These are phyloP conservation scores for Lasioglossum villosulum DNA, from an alignment of 2,888 invertebrate species.

Conservation along the genomic window DNA sequence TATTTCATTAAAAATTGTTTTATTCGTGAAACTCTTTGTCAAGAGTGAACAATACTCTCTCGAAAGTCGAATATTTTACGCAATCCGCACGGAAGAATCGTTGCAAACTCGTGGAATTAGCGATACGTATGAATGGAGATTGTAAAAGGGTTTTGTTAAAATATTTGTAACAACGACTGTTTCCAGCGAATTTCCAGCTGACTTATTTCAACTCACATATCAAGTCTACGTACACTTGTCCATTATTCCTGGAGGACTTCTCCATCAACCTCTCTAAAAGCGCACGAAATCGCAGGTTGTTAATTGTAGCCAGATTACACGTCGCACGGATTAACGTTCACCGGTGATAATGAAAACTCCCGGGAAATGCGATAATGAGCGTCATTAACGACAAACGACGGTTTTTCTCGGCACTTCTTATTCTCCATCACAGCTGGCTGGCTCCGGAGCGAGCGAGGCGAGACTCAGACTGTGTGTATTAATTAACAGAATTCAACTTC, in stretches of 20 bases:
- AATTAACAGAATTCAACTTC: constrained; percentile 40
- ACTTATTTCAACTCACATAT: background rate
- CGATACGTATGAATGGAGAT: background rate
- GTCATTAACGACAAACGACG: constrained; percentile 39
- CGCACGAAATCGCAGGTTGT: constrained; percentile 8
- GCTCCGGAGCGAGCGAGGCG: background rate
- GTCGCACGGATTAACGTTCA: constrained; percentile 11
- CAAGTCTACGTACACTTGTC: background rate
- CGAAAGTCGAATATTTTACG: background rate
- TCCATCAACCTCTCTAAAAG: background rate
- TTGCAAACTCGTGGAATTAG: background rate
- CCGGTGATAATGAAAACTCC: constrained; percentile 41
- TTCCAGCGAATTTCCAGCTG: background rate
- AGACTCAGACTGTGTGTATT: constrained; percentile 18
- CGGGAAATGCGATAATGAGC: constrained; percentile 40
- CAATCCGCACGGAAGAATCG: background rate
- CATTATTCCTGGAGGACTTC: constrained; percentile 1
- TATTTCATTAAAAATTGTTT: background rate
- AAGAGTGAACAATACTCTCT: background rate
- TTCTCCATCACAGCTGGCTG: constrained; percentile 5
- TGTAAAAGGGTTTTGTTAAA: background rate
- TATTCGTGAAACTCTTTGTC: rapidly evolving
- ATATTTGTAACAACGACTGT: background rate
- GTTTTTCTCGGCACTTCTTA: constrained; percentile 38
- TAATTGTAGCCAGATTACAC: constrained; percentile 32